Evolutionary conservation across 64 coral and sea anemone genomes (phyloP), one percentile per base, ranked within the genome.

Genomic region (Montipora foliosa): DNA sequence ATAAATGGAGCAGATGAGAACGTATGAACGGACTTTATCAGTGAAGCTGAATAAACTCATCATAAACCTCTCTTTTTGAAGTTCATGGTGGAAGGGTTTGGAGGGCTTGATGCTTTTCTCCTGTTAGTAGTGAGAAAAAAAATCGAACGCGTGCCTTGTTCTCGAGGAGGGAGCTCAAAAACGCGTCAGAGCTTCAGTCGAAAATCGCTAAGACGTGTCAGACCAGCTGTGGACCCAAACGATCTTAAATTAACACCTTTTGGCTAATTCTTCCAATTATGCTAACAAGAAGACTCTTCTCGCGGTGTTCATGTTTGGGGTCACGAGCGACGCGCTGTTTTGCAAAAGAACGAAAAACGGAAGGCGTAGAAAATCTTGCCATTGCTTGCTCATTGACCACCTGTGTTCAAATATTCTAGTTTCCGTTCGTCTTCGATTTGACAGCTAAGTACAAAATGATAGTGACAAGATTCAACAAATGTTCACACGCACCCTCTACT

Each of bases 201-300:
- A 71, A 86, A 86, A 86, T 22, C 67, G 50, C 82, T 37, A 48
- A 49, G 46, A 86, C 17, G 13, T 64, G 64, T 86, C 87, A 13
- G 19, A 19, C 51, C 72, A 89, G 87, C 87, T 77, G 74, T 79
- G 87, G 48, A 79, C 24, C 37, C 76, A 77, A 79, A 89, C 72
- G 46, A 76, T 61, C 37, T 45, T 15, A 82, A 91, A 88, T 95
- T 95, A 95, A 95, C 94, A 95, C 94, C 90, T 95, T 92, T 67
- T 58, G 48, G 55, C 77, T 87, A 75, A 74, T 76, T 91, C 72
- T 77, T 90, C 89, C 90, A 95, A 95, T 95, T 95, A 95, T 88
- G 51, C 92, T 88, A 92, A 92, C 89, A 95, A 92, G 73, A 71
- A 73, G n/a, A 46, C 46, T 86, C 64, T 46, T 71, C 62, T 45